phyloP scores from a whole-genome alignment of 1,140 invertebrate species.

The Chrysoperla carnea region DNA sequence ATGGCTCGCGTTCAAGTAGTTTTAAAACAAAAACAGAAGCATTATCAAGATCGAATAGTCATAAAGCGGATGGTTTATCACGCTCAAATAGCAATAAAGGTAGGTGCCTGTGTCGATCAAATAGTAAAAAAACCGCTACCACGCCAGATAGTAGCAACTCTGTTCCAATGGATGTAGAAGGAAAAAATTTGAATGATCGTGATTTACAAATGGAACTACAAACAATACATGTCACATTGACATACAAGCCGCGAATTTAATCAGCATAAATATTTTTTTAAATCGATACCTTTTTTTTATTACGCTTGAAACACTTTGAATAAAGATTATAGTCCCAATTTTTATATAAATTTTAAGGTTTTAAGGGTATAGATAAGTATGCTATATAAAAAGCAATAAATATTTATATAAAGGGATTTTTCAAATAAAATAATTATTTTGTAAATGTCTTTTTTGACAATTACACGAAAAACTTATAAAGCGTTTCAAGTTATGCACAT shows the following conservation, averaged over 20 bases:
- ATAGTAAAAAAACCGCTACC: not conserved
- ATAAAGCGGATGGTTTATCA: slow-evolving; percentile 1
- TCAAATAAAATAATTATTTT: too few species aligned
- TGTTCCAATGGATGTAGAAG: not conserved
- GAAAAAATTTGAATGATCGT: slow-evolving; percentile 9
- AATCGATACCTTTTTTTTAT: not conserved
- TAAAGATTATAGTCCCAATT: not conserved
- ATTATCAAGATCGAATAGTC: not conserved
- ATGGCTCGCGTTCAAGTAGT: slow-evolving; percentile 25
- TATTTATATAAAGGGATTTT: too few species aligned
- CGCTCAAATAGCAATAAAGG: slow-evolving; percentile 17
- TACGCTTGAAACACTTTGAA: not conserved
- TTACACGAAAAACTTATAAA: too few species aligned
- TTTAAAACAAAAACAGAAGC: not conserved
- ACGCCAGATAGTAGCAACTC: not conserved
- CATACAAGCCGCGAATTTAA: slow-evolving; percentile 45
- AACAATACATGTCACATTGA: slow-evolving; percentile 42
- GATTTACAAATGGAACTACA: slow-evolving; percentile 18
- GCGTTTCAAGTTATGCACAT: too few species aligned
- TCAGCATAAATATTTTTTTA: too few species aligned
- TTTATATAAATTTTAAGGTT: not conserved
- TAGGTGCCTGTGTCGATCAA: slow-evolving; percentile 6
- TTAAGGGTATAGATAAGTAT: too few species aligned
- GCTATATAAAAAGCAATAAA: too few species aligned
- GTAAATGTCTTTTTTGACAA: too few species aligned